These are phyloP conservation scores for Nicator chloris DNA, from an alignment of 2,113 vertebrate species.

Conservation along the genomic window DNA sequence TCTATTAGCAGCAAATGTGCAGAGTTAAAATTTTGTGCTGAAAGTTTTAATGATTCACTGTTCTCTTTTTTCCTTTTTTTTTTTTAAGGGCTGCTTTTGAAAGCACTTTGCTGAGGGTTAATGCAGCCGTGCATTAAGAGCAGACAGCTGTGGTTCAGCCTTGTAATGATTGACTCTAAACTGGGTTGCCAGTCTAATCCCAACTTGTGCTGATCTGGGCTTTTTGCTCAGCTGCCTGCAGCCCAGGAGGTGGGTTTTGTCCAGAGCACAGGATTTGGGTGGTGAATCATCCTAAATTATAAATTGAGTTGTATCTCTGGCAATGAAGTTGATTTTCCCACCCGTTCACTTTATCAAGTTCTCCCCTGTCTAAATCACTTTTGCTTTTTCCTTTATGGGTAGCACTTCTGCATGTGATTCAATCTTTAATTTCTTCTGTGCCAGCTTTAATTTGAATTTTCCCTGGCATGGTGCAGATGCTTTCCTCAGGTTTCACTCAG, in stretches of 20 bases:
- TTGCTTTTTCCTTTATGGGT: neutral
- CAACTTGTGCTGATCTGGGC: neutral
- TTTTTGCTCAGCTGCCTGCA: neutral
- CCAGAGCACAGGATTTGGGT: neutral
- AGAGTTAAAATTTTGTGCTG: neutral
- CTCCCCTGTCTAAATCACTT: neutral
- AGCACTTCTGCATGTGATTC: neutral
- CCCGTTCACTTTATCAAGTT: neutral
- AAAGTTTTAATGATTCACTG: neutral
- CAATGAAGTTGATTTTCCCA: neutral
- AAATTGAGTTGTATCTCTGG: neutral
- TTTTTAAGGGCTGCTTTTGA: neutral
- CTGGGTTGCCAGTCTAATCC: neutral
- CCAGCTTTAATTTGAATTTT: neutral
- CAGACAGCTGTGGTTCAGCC: neutral
- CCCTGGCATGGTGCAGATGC: neutral
- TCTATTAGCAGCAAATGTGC: neutral
- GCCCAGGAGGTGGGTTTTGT: neutral
- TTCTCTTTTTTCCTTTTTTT: neutral
- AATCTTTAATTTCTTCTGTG: neutral
- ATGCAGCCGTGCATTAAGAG: neutral
- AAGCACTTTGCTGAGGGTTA: neutral
- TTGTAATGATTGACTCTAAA: neutral
- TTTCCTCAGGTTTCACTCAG: neutral
- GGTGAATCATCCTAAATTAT: neutral